Conservation (phyloP, 2,113 vertebrate genomes). For the Tamias sibiricus region DNA sequence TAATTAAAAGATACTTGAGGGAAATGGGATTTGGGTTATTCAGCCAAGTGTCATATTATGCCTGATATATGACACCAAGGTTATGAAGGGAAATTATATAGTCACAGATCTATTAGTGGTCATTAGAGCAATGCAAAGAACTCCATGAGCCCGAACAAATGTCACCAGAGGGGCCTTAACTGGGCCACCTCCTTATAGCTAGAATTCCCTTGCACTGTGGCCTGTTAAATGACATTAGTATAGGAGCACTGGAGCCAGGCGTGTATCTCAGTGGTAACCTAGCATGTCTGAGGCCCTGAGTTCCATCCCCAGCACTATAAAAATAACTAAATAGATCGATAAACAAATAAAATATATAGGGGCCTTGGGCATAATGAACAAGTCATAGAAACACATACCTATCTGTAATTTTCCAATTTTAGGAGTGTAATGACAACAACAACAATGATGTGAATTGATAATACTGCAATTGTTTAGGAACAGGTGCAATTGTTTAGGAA, state of each 20-base stretch:
- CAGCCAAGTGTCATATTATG: not conserved
- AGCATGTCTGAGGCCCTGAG: not conserved
- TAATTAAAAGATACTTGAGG: constrained; percentile 71
- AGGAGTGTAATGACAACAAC: not conserved
- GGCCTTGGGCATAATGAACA: not conserved
- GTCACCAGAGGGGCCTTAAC: not conserved
- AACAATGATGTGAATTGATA: not conserved
- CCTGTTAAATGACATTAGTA: not conserved
- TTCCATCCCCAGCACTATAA: not conserved
- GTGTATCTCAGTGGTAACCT: not conserved
- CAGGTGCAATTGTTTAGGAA: not conserved
- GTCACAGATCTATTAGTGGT: not conserved
- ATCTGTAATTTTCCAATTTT: not conserved
- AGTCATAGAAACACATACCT: not conserved
- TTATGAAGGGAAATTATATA: not conserved
- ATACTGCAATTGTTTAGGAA: not conserved
- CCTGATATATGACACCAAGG: not conserved
- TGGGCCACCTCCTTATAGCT: not conserved
- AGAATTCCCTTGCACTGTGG: not conserved
- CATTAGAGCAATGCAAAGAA: not conserved
- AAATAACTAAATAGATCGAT: too few relatives aligned
- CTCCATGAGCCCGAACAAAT: not conserved
- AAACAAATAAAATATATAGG: not conserved
- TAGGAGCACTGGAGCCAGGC: not conserved
- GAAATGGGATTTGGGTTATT: not conserved